Conservation (phyloP, 2,113 vertebrate genomes). For the Cepphus grylle region DNA sequence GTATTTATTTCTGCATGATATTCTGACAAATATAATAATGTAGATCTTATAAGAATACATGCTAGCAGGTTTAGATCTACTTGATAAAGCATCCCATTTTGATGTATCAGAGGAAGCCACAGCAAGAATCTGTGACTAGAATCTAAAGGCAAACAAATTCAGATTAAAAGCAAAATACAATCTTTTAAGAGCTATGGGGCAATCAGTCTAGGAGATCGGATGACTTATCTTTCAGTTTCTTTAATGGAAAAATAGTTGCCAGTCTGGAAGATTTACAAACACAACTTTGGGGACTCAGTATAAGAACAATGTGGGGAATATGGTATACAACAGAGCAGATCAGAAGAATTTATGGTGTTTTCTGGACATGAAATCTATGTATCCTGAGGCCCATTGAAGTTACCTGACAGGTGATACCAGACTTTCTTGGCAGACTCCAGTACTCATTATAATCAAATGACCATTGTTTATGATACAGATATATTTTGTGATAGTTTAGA, state of each 20-base stretch:
- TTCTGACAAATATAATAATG: not conserved
- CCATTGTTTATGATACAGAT: not conserved
- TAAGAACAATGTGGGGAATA: not conserved
- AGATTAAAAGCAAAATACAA: not conserved
- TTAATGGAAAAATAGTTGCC: not conserved
- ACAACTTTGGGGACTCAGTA: not conserved
- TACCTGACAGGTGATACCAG: not conserved
- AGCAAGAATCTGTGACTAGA: not conserved
- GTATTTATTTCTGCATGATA: not conserved
- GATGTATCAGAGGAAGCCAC: not conserved
- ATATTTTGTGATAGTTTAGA: not conserved
- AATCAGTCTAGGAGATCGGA: not conserved
- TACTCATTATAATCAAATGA: not conserved
- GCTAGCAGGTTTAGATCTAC: not conserved
- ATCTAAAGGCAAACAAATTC: not conserved
- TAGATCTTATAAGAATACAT: not conserved
- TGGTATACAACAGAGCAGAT: not conserved
- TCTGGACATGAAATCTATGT: not conserved
- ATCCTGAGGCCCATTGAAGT: not conserved
- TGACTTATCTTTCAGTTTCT: not conserved
- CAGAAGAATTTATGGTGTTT: not conserved
- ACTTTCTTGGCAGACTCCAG: not conserved
- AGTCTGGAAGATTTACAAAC: not conserved
- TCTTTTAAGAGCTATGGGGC: not conserved
- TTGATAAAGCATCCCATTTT: not conserved